phyloP scores from a whole-genome alignment of 2,113 vertebrate species.

The Pangasianodon hypophthalmus region DNA sequence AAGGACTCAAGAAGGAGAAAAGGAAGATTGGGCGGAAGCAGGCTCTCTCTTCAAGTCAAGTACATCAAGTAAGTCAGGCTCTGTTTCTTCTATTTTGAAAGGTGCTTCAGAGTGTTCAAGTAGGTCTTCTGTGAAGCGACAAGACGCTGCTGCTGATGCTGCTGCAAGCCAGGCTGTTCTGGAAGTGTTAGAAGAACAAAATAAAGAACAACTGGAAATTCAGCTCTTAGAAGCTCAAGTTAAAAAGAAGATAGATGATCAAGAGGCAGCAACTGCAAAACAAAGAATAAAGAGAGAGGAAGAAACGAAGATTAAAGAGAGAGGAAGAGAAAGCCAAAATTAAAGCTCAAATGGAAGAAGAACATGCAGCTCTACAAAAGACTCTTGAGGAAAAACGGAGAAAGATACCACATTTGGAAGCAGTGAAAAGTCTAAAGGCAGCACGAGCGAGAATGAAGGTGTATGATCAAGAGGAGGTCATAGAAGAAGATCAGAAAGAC shows the following conservation, averaged over 20 bases:
- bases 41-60: no score
- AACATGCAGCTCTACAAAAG: slow-evolving; percentile 35
- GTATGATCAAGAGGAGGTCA: not conserved
- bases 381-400: slow-evolving; percentile 5
- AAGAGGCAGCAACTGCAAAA: slow-evolving; percentile 13
- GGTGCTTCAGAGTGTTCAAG: no score
- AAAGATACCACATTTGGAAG: slow-evolving; percentile 26
- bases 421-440: slow-evolving; percentile 3
- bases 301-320: slow-evolving; percentile 6
- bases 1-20: no score
- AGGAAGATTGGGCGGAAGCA: no score
- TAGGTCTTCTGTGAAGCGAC: no score
- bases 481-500: not conserved
- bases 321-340: slow-evolving; percentile 42
- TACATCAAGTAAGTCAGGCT: no score
- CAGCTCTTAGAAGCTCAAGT: not conserved
- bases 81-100: no score
- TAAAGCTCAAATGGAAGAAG: slow-evolving; percentile 23
- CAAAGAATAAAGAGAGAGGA: no score
- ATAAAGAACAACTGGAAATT: not conserved
- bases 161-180: not conserved
- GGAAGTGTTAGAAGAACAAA: slow-evolving; percentile 3
- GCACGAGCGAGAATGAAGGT: slow-evolving; percentile 14
- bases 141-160: not conserved
- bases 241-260: not conserved